These are phyloP conservation scores for Urocynchramus pylzowi DNA, from an alignment of 2,113 vertebrate species.

Conservation along the genomic window DNA sequence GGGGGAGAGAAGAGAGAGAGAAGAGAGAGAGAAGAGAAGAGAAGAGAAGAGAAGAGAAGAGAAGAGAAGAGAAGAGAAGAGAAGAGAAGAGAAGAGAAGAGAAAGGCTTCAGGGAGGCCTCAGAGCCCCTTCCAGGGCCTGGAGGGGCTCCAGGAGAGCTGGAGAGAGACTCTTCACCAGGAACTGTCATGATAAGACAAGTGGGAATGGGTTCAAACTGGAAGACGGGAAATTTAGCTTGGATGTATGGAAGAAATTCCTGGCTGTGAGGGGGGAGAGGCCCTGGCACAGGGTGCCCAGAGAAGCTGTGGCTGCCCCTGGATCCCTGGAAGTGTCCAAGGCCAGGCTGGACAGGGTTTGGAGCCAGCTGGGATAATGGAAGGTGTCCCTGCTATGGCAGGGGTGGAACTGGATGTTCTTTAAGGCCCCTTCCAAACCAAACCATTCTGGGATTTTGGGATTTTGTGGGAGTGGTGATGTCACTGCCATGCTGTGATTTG, in stretches of 20 bases:
- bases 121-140: neutral
- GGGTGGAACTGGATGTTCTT: accelerated
- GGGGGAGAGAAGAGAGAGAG: neutral
- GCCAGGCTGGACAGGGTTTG: accelerated
- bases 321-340: neutral
- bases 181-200: neutral
- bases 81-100: no score
- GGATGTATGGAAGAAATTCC: neutral
- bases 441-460: accelerated
- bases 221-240: neutral
- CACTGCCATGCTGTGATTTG: accelerated
- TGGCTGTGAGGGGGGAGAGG: neutral
- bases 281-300: neutral
- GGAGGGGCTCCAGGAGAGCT: neutral
- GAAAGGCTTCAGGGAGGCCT: accelerated
- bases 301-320: neutral
- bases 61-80: no score
- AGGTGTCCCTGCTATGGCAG: neutral
- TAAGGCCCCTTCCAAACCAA: neutral
- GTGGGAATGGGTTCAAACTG: neutral
- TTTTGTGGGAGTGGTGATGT: neutral
- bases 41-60: no score
- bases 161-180: neutral
- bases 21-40: no score
- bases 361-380: accelerated